Base-by-base conservation (phyloP, 2,113 vertebrate species). In the Melanotaenia duboulayi region DNA sequence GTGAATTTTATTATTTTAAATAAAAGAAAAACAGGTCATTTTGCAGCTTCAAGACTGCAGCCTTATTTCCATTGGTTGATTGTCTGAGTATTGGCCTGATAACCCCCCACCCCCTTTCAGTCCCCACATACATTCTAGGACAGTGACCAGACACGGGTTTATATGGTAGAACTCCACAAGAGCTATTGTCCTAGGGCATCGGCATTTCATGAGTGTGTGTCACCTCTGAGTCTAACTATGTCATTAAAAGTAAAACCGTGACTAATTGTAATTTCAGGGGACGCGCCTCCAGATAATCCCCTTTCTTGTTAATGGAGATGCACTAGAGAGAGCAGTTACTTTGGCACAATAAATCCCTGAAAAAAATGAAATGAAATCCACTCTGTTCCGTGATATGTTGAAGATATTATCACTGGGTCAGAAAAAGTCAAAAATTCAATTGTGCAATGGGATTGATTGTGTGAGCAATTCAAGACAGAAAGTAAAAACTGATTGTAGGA, bases 231-330 rank as follows among this genome's bases (percentile, higher is more conserved):
- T 83, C 78, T 82, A 81, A 83, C 78, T 78, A 79, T 81, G 78
- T 87, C 71, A 68, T 83, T 78, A 88, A 71, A 62, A 78, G 88
- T 79, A 79, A 80, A 51, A 69, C 82, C 78, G 17, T 88, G 84
- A 89, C 90, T 65, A 89, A 88, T 90, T 84, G 72, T 44, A 72
- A 89, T 90, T 85, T 90, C 87, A 90, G 72, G 84, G 83, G 87
- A 89, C 79, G 85, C 78, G 74, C 57, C 82, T 72, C 71, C 67
- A 78, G 74, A 85, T 86, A 90, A 90, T 91, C 84, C 82, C 71
- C 37, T 74, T 67, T 79, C 76, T 83, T 85, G 78, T 76, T 83
- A 63, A 85, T 81, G 74, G 58, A 79, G 74, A 71, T 87, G 65
- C 83, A 65, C 69, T 62, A 70, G 40, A 51, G 58, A 52, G 78